These are phyloP conservation scores for Xyliphius kryptos DNA, from an alignment of 2,113 vertebrate species.

Conservation along the genomic window DNA sequence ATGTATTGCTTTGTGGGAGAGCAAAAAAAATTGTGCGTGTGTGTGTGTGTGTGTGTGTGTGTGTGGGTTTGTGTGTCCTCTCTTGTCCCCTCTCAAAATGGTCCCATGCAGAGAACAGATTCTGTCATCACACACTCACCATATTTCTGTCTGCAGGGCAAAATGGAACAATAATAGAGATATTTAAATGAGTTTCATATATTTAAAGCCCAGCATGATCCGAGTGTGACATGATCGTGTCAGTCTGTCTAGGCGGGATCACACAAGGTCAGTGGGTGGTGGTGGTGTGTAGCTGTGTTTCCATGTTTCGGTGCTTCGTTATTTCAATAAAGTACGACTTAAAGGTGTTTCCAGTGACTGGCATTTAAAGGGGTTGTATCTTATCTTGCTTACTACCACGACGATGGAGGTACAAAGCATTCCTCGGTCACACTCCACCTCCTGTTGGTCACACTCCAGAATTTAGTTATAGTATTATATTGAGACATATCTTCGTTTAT, in stretches of 20 bases:
- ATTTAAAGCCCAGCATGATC: slow-evolving; percentile 58
- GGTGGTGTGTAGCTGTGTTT: slow-evolving; percentile 35
- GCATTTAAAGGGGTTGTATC: too few species aligned
- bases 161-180: slow-evolving; percentile 56
- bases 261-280: slow-evolving; percentile 47
- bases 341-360: too few species aligned
- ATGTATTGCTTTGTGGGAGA: slow-evolving; percentile 14
- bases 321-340: too few species aligned
- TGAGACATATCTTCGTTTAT: too few species aligned
- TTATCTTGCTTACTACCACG: too few species aligned
- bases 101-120: slow-evolving; percentile 54
- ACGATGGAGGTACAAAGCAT: too few species aligned
- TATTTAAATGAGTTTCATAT: slow-evolving; percentile 46
- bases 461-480: too few species aligned
- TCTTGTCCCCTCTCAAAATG: slow-evolving; percentile 23
- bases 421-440: too few species aligned
- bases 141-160: slow-evolving; percentile 50
- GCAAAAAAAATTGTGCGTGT: slow-evolving; percentile 20
- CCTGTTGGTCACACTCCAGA: too few species aligned
- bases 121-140: slow-evolving; percentile 57
- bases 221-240: slow-evolving; percentile 44
- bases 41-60: slow-evolving; percentile 1
- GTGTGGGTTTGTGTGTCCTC: slow-evolving; percentile 12
- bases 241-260: slow-evolving; percentile 10
- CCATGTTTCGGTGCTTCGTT: too few species aligned